Percentiles rank a stretch among this genome's conserved stretches.
These are phyloP conservation scores for Philaenus spumarius DNA, from an alignment of 1,140 invertebrate genomes.

Conservation along the genomic window DNA sequence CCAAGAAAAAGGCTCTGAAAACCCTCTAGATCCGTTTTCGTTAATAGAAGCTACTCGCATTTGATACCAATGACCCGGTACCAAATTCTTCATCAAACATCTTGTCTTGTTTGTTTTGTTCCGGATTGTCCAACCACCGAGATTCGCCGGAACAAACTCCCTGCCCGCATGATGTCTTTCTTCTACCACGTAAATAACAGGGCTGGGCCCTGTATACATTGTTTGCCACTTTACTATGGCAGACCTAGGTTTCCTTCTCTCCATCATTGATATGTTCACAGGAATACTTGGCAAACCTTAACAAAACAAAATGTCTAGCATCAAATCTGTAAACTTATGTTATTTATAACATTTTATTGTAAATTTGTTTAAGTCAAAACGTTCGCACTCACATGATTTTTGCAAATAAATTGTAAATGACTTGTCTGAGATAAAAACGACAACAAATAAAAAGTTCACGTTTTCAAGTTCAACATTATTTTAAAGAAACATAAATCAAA, in stretches of 20 bases:
- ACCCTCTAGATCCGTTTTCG: constrained; percentile 59
- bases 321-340: no score
- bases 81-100: constrained; percentile 48
- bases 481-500: no score
- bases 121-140: constrained; percentile 41
- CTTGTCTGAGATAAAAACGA: no score
- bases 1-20: constrained; percentile 52
- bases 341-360: no score
- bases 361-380: no score
- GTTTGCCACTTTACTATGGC: neutral
- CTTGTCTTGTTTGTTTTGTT: constrained; percentile 37
- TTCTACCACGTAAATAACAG: constrained; percentile 45
- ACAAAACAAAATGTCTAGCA: no score
- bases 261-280: neutral
- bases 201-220: neutral
- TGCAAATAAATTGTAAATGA: no score
- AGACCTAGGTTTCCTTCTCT: neutral
- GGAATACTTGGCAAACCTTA: constrained; percentile 17
- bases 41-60: constrained; percentile 67
- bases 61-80: constrained; percentile 67
- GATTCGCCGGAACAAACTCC: constrained; percentile 46
- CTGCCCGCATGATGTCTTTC: constrained; percentile 49
- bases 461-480: no score
- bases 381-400: no score
- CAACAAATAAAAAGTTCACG: no score